Evolutionary conservation across 2,797 vertebrate genomes (phyloP).

Genomic region (Thripadectes ignobilis): DNA sequence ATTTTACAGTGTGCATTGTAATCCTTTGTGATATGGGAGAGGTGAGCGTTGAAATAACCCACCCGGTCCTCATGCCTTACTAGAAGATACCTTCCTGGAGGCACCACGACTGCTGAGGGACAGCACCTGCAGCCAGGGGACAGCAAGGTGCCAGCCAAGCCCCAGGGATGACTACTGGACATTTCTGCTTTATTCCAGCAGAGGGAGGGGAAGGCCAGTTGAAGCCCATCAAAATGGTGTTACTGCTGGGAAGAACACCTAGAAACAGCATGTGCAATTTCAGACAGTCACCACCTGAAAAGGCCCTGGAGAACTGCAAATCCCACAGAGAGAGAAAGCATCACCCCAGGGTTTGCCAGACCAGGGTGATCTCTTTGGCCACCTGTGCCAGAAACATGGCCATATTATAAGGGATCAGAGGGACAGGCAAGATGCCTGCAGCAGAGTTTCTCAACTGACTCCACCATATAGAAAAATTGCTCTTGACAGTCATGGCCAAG

Average conservation of each 20-base stretch:
- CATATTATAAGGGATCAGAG: not conserved
- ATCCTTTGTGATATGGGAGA: not conserved
- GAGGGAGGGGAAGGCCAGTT: slow-evolving; percentile 2
- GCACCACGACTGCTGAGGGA: not conserved
- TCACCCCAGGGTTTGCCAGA: not conserved
- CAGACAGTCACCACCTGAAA: not conserved
- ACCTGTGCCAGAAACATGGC: not conserved
- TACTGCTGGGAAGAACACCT: not conserved
- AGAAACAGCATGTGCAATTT: not conserved
- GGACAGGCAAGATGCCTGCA: not conserved
- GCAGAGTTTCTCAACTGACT: not conserved
- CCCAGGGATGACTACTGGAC: not conserved
- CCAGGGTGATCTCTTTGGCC: not conserved
- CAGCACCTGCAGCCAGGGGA: not conserved
- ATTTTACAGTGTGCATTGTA: not conserved
- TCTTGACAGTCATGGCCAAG: not conserved
- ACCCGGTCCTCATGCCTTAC: accelerated
- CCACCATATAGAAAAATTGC: not conserved
- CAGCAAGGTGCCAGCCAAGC: not conserved
- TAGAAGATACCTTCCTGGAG: not conserved
- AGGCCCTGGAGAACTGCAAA: accelerated
- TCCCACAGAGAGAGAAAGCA: not conserved
- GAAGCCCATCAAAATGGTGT: accelerated
- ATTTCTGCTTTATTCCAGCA: slow-evolving; percentile 9
- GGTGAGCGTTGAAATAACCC: accelerated